Conservation (phyloP, 2,113 vertebrate genomes). For the Chloroceryle aenea region DNA sequence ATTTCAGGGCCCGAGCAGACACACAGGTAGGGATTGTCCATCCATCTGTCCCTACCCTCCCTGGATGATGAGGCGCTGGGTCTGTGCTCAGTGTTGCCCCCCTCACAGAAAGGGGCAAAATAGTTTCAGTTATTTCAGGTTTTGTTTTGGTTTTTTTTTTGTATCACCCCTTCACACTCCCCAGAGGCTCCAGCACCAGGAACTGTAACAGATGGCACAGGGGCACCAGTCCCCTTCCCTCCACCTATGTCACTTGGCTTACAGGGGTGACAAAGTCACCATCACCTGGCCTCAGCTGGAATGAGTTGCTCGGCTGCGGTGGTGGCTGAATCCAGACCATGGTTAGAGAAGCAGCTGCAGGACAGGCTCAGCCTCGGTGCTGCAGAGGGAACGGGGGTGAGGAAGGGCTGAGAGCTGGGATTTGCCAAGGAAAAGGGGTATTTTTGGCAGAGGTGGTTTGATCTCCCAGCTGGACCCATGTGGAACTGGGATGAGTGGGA, state of each 20-base stretch:
- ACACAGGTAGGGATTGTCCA: fast-evolving
- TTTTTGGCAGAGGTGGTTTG: neutral
- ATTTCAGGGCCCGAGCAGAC: neutral
- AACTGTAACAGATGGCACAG: fast-evolving
- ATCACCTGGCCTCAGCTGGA: neutral
- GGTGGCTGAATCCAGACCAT: neutral
- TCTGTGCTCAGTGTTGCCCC: fast-evolving
- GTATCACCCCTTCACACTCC: fast-evolving
- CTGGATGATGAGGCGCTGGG: fast-evolving
- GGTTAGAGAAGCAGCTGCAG: neutral
- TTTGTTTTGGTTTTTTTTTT: neutral
- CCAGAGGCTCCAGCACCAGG: neutral
- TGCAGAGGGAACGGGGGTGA: neutral
- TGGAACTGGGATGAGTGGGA: neutral
- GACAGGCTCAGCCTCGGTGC: fast-evolving
- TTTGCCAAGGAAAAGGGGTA: neutral
- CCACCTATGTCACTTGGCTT: neutral
- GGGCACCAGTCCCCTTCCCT: neutral
- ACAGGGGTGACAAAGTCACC: neutral
- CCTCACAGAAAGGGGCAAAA: neutral
- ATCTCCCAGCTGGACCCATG: fast-evolving
- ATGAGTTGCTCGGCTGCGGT: fast-evolving
- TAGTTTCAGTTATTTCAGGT: neutral
- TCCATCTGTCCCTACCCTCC: neutral
- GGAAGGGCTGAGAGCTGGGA: neutral